Evolutionary conservation across 23 tunicate genomes (phyloP).

Genomic region (Trididemnum clinides): DNA sequence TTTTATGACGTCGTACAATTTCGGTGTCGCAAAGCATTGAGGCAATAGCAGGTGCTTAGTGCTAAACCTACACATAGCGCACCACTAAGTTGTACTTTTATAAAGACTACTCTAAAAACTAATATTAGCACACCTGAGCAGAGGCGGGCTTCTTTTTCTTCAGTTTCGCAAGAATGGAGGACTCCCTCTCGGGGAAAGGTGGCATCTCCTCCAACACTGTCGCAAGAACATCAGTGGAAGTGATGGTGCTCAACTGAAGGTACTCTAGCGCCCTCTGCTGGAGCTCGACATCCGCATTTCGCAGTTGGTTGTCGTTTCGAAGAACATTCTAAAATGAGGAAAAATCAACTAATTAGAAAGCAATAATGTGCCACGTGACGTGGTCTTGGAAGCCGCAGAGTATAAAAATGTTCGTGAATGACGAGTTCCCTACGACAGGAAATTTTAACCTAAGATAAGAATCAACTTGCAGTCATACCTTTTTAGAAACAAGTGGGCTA

Average conservation of each 20-base stretch:
- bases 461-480: no score
- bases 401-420: not conserved
- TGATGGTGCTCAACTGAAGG: slow-evolving; percentile 78
- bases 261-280: slow-evolving; percentile 98
- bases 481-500: no score
- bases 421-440: no score
- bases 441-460: no score
- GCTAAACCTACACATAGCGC: no score
- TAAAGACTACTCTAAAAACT: no score
- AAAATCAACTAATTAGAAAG: not conserved
- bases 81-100: no score
- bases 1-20: no score
- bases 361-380: not conserved
- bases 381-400: not conserved
- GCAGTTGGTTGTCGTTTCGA: slow-evolving; percentile 81
- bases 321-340: slow-evolving; percentile 70
- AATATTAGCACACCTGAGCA: slow-evolving; percentile 67
- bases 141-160: slow-evolving; percentile 99
- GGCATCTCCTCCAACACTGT: slow-evolving; percentile 99
- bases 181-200: slow-evolving; percentile 96
- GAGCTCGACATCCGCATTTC: slow-evolving; percentile 98
- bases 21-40: no score
- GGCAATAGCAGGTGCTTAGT: no score
- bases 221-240: slow-evolving; percentile 95
- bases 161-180: slow-evolving; percentile 92